These are phyloP conservation scores for Desmodus rotundus DNA, from an alignment of 2,113 vertebrate species.

Conservation along the genomic window DNA sequence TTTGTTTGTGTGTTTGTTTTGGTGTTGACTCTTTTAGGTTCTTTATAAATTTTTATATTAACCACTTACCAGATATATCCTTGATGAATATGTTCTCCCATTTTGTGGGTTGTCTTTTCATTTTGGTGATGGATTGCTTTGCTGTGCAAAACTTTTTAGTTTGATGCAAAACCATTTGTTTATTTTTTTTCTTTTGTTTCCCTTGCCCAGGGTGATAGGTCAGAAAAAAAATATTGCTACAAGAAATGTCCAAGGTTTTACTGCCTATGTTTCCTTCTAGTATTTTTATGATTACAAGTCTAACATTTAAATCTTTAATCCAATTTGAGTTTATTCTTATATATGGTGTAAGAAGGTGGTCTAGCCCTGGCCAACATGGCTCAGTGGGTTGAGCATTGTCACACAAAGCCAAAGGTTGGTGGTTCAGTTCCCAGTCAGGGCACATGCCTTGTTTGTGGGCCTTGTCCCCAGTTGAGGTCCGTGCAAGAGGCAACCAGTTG, in stretches of 20 bases:
- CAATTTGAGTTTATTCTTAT: background rate
- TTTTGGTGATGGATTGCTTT: background rate
- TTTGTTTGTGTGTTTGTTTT: background rate
- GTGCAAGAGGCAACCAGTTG: too few species aligned
- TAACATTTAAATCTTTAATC: background rate
- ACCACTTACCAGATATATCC: background rate
- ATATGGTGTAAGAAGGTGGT: background rate
- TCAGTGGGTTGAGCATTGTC: too few species aligned
- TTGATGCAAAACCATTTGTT: background rate
- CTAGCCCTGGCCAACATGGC: too few species aligned
- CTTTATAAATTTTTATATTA: background rate
- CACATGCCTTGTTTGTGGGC: too few species aligned
- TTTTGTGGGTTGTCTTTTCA: background rate
- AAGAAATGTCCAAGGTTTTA: background rate
- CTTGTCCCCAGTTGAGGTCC: too few species aligned
- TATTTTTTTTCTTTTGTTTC: background rate
- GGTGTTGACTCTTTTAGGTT: background rate
- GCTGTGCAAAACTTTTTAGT: background rate
- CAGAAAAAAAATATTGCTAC: background rate
- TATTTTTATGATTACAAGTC: background rate
- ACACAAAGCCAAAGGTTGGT: too few species aligned
- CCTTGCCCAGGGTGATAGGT: background rate
- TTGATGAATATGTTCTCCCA: background rate
- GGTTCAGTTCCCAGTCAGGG: too few species aligned
- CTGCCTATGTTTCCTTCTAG: background rate